Evolutionary conservation across 2,888 invertebrate species (phyloP).

Genomic region (Gnatocerus cornutus): DNA sequence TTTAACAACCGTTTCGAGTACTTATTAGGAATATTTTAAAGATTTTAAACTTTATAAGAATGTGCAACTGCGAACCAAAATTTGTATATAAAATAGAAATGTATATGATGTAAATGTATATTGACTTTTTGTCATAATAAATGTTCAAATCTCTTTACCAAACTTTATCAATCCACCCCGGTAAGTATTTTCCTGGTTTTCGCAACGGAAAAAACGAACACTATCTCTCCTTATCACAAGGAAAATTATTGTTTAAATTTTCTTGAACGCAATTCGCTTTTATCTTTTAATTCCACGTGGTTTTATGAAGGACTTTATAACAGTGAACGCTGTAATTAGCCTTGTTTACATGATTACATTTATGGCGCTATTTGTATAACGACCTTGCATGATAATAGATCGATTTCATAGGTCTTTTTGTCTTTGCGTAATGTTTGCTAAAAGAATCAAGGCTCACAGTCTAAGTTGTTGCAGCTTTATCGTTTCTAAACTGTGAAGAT

Average conservation of each 20-base stretch:
- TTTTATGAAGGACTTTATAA: slow-evolving; percentile 3
- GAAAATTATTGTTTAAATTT: no score
- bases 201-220: no score
- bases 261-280: background rate
- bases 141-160: slow-evolving; percentile 67
- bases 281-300: slow-evolving; percentile 2
- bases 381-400: slow-evolving; percentile 4
- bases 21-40: slow-evolving; percentile 51
- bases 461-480: no score
- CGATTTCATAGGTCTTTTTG: background rate
- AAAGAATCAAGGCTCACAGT: background rate
- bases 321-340: background rate
- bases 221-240: no score
- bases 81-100: slow-evolving; percentile 63
- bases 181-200: no score
- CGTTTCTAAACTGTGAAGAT: background rate
- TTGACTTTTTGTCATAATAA: slow-evolving; percentile 70
- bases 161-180: slow-evolving; percentile 13
- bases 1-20: slow-evolving; percentile 46
- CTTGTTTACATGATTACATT: background rate
- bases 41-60: slow-evolving; percentile 41
- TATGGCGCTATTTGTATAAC: slow-evolving; percentile 1
- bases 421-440: background rate
- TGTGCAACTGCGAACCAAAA: slow-evolving; percentile 66
- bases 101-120: slow-evolving; percentile 67